Conservation (phyloP, 2,888 invertebrate genomes). For the Platerodrilus igneus region DNA sequence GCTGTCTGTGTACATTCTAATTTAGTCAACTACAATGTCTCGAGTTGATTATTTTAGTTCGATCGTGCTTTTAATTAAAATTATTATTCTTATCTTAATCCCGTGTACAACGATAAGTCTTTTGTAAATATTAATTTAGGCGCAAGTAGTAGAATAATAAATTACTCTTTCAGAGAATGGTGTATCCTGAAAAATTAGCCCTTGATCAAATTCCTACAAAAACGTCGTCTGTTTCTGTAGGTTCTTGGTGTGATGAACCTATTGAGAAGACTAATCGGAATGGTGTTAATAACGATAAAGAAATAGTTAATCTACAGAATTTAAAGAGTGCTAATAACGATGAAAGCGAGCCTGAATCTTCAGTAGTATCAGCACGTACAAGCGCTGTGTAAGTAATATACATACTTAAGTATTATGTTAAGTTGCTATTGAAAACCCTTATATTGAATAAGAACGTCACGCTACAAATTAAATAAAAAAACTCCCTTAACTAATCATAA, state of each 20-base stretch:
- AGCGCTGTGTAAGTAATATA: constrained; percentile 26
- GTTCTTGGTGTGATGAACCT: constrained; percentile 44
- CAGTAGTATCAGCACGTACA: constrained; percentile 16
- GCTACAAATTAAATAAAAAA: too few species aligned
- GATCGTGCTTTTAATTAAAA: not conserved
- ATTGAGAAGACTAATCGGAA: constrained; percentile 38
- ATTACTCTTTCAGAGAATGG: constrained; percentile 42
- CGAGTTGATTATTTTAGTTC: not conserved
- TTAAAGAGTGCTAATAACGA: constrained; percentile 14
- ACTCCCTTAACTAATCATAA: too few species aligned
- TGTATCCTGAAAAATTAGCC: constrained; percentile 45
- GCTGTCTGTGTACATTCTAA: constrained; percentile 4
- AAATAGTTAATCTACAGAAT: constrained; percentile 16
- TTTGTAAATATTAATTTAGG: not conserved
- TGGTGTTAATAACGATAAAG: constrained; percentile 12
- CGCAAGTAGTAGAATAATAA: not conserved
- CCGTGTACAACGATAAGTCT: not conserved
- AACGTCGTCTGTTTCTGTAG: constrained; percentile 31
- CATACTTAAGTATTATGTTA: too few species aligned
- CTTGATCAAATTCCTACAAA: constrained; percentile 41
- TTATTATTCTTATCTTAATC: not conserved
- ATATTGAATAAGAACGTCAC: too few species aligned
- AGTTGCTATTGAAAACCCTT: too few species aligned
- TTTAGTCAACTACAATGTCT: not conserved
- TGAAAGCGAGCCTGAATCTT: constrained; percentile 21